phyloP scores from a whole-genome alignment of 2,888 invertebrate species.

The Dryobotodes eremita region DNA sequence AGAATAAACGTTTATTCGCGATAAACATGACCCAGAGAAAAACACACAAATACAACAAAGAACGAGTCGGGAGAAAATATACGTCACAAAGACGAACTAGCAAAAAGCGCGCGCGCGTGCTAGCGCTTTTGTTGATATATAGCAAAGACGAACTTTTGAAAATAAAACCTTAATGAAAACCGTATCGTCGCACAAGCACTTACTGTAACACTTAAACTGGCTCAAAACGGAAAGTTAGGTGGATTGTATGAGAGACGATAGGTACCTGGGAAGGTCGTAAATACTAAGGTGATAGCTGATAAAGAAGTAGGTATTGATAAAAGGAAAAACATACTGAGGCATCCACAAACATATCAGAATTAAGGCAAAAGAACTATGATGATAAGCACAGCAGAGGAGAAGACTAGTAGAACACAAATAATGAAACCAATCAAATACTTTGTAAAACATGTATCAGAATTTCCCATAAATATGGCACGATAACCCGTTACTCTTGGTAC shows the following conservation, averaged over 20 bases:
- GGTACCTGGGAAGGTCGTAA: background rate
- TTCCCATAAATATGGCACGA: slow-evolving; percentile 24
- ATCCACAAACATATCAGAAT: background rate
- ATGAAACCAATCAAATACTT: slow-evolving; percentile 11
- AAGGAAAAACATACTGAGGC: background rate
- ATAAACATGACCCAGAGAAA: no score
- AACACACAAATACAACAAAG: no score
- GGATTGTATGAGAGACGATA: background rate
- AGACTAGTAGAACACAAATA: background rate
- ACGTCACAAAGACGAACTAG: no score
- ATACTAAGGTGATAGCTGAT: background rate
- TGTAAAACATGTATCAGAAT: slow-evolving; percentile 17
- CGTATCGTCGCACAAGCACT: background rate
- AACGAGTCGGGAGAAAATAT: no score
- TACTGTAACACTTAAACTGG: background rate
- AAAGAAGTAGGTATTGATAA: background rate
- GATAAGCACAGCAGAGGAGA: background rate
- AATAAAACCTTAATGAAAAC: background rate
- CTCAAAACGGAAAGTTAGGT: background rate
- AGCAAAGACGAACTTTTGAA: no score
- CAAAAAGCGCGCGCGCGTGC: no score
- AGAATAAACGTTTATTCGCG: no score
- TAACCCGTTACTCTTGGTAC: slow-evolving; percentile 40
- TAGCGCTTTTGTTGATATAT: no score
- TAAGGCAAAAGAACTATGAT: background rate